A percentile compares a stretch with the other conserved stretches of the same genome.
Conservation (phyloP, 2,888 invertebrate species). For the Tubiluchus corallicola region DNA sequence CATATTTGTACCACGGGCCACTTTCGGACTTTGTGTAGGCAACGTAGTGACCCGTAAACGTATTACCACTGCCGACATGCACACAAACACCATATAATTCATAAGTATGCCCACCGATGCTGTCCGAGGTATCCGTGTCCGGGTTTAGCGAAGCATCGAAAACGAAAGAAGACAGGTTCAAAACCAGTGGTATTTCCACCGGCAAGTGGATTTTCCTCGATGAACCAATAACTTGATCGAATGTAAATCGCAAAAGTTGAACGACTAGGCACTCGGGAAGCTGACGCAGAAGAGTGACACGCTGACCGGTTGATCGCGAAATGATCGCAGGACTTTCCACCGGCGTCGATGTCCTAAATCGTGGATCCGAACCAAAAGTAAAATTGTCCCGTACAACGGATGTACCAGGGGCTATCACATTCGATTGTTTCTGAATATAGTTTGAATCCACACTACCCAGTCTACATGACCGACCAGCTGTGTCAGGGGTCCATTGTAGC, state of each 20-base stretch:
- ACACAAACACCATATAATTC: conserved; percentile 24
- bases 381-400: no score
- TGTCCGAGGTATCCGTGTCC: conserved; percentile 18
- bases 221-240: conserved; percentile 17
- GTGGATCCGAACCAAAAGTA: conserved; percentile 14
- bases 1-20: conserved; percentile 22
- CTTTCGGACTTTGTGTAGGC: conserved; percentile 18
- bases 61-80: conserved; percentile 23
- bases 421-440: no score
- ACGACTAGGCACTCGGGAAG: conserved; percentile 26
- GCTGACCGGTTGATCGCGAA: conserved; percentile 17
- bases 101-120: conserved; percentile 16
- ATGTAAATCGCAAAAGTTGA: conserved; percentile 24
- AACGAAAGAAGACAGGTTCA: conserved; percentile 21
- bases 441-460: neutral
- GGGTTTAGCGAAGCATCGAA: conserved; percentile 23
- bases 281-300: conserved; percentile 23
- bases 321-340: conserved; percentile 11
- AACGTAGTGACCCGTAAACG: conserved; percentile 23
- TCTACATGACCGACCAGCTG: neutral
- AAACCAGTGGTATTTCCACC: conserved; percentile 20
- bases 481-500: conserved; percentile 5
- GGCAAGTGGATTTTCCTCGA: conserved; percentile 21
- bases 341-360: conserved; percentile 24
- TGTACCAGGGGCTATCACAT: neutral